Base-by-base conservation (phyloP, 2,797 vertebrate genomes). In the Falco peregrinus region DNA sequence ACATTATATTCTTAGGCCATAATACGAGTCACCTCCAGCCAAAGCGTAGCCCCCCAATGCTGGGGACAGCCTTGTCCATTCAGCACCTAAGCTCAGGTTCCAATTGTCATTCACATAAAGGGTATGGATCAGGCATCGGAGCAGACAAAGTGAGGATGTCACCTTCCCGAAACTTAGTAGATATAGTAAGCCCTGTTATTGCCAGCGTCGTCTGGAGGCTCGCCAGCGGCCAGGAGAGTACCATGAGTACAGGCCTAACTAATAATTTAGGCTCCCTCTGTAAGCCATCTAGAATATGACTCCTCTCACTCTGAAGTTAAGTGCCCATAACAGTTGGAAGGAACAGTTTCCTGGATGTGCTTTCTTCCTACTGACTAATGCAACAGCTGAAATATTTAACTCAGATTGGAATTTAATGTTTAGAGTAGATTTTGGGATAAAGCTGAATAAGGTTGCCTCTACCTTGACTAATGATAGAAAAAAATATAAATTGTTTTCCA, bases 41-140 rank as follows among this genome's bases (percentile, higher is more conserved):
- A 67, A 71, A 87, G 70, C 0, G 0, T 15, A 61, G 19, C 2
- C 5, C n/a, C 11, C 2, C 20, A 45, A 6, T 3, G n/a, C 4
- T 5, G 9, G 24, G 33, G 14, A 81, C n/a, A 57, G 20, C 21
- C 12, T 68, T 67, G 17, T 21, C 15, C 19, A 35, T 77, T 73
- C 29, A 43, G 5, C 21, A 53, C 15, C 5, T 35, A 5, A 59
- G 35, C 10, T 78, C 26, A 59, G 8, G 20, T 63, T 77, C 64
- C 67, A 13, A 2, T 16, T 31, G 19, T 22, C 13, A 13, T 71
- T 89, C 31, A 17, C 16, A 19, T 4, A 2, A 53, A 67, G 12
- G 10, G 8, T 4, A 12, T 26, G 16, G 16, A 26, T 60, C 35
- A 1, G 0, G 22, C 22, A 85, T 0, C 0, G 31, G 8, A 73